A percentile compares a stretch with the other conserved stretches of the same genome.
Conservation (phyloP, 1,140 invertebrate genomes). For the Amyelois transitella region DNA sequence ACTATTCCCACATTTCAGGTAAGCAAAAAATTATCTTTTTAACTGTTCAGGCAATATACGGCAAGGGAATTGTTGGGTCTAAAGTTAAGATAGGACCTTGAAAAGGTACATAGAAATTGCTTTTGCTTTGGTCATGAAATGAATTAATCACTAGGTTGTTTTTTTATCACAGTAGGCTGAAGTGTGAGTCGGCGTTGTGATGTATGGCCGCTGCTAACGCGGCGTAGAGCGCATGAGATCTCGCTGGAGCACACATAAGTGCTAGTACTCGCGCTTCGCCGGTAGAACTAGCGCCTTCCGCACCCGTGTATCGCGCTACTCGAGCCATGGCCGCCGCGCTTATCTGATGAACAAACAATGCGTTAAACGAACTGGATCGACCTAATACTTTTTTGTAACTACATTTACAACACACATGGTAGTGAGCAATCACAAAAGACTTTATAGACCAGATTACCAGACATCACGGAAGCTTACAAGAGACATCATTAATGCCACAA, state of each 20-base stretch:
- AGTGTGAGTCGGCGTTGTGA: constrained; percentile 33
- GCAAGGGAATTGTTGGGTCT: too few species aligned
- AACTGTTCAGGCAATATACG: too few species aligned
- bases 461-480: too few species aligned
- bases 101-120: too few species aligned
- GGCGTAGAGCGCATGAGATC: constrained; percentile 30
- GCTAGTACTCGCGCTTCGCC: constrained; percentile 24
- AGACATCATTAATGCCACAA: too few species aligned
- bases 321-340: constrained; percentile 52
- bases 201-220: constrained; percentile 29
- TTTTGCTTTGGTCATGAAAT: too few species aligned
- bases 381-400: not conserved
- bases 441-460: too few species aligned
- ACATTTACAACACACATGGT: too few species aligned
- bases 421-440: too few species aligned
- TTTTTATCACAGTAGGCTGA: constrained; percentile 27
- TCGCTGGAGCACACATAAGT: constrained; percentile 24
- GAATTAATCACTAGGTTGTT: not conserved
- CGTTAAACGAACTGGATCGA: not conserved
- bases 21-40: too few species aligned
- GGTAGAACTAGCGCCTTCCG: constrained; percentile 11
- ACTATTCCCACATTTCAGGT: too few species aligned
- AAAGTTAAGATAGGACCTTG: too few species aligned
- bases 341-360: constrained; percentile 19
- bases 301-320: constrained; percentile 51